Base-by-base conservation (phyloP, 2,797 vertebrate species). In the Pseudochaenichthys georgianus region DNA sequence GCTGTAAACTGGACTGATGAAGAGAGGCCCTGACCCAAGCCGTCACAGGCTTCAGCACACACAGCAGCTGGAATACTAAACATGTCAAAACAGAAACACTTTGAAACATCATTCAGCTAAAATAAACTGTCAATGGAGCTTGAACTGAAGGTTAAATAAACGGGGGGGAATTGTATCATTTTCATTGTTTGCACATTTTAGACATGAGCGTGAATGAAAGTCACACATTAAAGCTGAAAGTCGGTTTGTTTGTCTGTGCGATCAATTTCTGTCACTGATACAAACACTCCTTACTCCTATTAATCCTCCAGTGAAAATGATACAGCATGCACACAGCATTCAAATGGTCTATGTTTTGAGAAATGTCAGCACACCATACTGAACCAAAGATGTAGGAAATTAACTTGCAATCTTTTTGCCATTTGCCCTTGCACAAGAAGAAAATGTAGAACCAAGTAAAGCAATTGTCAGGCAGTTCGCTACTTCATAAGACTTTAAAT, bases 51-150 rank as follows among this genome's bases (percentile, higher is more conserved):
- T 70, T 73, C 64, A 3, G 75, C 55, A 42, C 52, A 75, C 74
- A 80, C 76, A 59, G 52, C 87, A 74, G 75, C 76, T 45, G 31
- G 65, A 87, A 90, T 86, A 77, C 78, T 83, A 87, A 92, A 79
- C 78, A 70, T 86, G 76, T 78, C 72, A 64, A 81, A 77, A 61
- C 61, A 67, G 55, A 77, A 86, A 57, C 78, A 83, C 79, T 68
- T 88, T 84, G 67, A 88, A 80, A 75, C 65, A 60, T 66, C n/a
- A 77, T 77, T 81, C 42, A 63, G 55, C 23, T 55, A 52, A 83
- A 69, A 78, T 7, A 73, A 12, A 65, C 61, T 63, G 13, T 46
- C 60, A 63, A 63, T 53, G 0, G 34, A 70, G 45, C 21, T 70
- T 45, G 19, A 59, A 38, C 13, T 9, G 13, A 52, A 52, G 31